A percentile compares a stretch with the other conserved stretches of the same genome.
phyloP scores from a whole-genome alignment of 2,797 vertebrate species.

The Intellagama lesueurii region DNA sequence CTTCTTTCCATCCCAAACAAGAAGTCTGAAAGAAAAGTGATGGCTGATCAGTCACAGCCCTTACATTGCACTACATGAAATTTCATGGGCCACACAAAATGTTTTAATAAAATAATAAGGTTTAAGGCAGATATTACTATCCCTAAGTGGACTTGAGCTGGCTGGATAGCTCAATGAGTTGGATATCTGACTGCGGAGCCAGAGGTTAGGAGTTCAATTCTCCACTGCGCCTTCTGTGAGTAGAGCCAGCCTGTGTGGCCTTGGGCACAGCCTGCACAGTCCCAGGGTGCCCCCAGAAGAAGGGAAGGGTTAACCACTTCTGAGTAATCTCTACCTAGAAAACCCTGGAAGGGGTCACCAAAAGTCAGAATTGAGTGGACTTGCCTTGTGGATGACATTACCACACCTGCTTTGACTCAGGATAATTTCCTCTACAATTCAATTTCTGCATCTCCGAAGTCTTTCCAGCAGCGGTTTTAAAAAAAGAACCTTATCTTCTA shows the following conservation, averaged over 20 bases:
- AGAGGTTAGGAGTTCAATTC: too few species aligned
- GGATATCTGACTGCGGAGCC: too few species aligned
- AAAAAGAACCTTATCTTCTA: not conserved
- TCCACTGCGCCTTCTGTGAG: too few species aligned
- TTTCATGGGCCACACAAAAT: not conserved
- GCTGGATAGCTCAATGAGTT: too few species aligned
- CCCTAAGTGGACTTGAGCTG: not conserved
- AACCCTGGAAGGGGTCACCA: too few species aligned
- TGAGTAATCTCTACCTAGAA: too few species aligned
- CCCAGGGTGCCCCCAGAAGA: too few species aligned
- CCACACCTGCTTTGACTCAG: not conserved
- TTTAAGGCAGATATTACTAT: not conserved
- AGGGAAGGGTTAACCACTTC: too few species aligned
- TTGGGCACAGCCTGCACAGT: too few species aligned
- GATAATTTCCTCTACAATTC: not conserved
- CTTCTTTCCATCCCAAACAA: rapidly evolving
- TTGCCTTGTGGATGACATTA: not conserved
- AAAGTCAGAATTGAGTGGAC: not conserved
- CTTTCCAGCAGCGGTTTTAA: not conserved
- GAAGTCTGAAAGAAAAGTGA: conserved; percentile 19
- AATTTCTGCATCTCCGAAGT: not conserved
- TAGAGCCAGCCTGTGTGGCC: too few species aligned
- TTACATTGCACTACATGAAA: not conserved
- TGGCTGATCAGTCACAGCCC: not conserved
- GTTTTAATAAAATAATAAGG: not conserved